A percentile compares a stretch with the other conserved stretches of the same genome.
Evolutionary conservation across 2,797 vertebrate species (phyloP).

Genomic region (Anguilla obscura): DNA sequence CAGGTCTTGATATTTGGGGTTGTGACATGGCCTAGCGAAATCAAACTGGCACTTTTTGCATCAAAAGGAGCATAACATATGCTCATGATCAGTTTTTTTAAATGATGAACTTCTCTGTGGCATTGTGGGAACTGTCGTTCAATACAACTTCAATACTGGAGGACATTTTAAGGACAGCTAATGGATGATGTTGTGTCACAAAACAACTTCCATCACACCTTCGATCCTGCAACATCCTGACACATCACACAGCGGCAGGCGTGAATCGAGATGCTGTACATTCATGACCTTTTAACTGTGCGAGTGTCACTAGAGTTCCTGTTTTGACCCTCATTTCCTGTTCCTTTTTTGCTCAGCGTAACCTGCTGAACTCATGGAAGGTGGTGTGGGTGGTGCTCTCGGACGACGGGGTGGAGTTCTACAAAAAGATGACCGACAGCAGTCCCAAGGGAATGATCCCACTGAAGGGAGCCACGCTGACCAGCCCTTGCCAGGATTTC

Average conservation of each 20-base stretch:
- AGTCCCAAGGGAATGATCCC: slow-evolving; percentile 96
- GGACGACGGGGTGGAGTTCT: slow-evolving; percentile 92
- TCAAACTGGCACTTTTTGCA: neutral
- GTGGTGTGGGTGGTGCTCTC: slow-evolving; percentile 89
- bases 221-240: neutral
- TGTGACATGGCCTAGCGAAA: neutral
- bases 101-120: neutral
- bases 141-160: neutral
- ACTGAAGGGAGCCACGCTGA: slow-evolving; percentile 80
- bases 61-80: neutral
- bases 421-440: slow-evolving; percentile 89
- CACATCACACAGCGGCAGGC: neutral
- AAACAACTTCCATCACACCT: neutral
- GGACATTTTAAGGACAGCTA: too few species aligned
- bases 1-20: neutral
- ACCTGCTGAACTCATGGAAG: slow-evolving; percentile 90
- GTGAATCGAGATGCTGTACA: neutral
- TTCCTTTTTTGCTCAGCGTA: slow-evolving; percentile 71
- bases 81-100: neutral
- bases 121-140: neutral
- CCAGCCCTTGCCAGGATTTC: slow-evolving; percentile 88
- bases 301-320: neutral
- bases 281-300: neutral
- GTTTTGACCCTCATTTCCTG: neutral
- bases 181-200: too few species aligned